A percentile compares a stretch with the other conserved stretches of the same genome.
phyloP scores from a whole-genome alignment of 1,140 invertebrate species.

The Protaetia brevitarsis region DNA sequence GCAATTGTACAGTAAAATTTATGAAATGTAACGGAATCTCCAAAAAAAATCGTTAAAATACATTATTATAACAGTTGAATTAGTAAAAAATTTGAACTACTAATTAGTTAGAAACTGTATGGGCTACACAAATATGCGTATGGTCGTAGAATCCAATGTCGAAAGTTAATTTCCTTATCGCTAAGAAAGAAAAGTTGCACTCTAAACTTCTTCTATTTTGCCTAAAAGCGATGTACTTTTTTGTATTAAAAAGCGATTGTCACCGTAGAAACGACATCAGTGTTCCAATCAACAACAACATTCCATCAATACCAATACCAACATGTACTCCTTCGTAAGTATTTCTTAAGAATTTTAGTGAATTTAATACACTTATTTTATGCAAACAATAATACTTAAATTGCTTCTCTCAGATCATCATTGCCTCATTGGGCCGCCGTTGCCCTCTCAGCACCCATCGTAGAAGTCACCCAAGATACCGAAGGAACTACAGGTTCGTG shows the following conservation, averaged over 20 bases:
- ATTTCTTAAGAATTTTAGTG: too few relatives aligned
- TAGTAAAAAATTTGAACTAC: too few relatives aligned
- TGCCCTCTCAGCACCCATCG: background rate
- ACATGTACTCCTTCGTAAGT: background rate
- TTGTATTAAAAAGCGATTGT: background rate
- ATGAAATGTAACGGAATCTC: too few relatives aligned
- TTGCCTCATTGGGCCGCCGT: background rate
- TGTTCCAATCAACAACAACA: background rate
- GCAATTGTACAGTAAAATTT: too few relatives aligned
- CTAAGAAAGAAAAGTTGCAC: background rate
- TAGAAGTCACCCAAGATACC: conserved; percentile 32
- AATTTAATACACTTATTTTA: background rate
- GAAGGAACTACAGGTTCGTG: conserved; percentile 32
- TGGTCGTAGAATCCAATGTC: too few relatives aligned
- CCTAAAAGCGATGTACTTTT: background rate
- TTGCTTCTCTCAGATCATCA: background rate
- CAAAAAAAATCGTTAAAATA: too few relatives aligned
- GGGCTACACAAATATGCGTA: too few relatives aligned
- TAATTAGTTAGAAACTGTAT: too few relatives aligned
- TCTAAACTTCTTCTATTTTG: too few relatives aligned
- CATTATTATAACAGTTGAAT: too few relatives aligned
- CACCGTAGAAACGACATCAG: background rate
- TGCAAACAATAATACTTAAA: too few relatives aligned
- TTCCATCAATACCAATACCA: background rate
- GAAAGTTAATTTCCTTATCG: background rate